These are phyloP conservation scores for Gambusia yucatana DNA, from an alignment of 2,797 vertebrate genomes.

Conservation along the genomic window DNA sequence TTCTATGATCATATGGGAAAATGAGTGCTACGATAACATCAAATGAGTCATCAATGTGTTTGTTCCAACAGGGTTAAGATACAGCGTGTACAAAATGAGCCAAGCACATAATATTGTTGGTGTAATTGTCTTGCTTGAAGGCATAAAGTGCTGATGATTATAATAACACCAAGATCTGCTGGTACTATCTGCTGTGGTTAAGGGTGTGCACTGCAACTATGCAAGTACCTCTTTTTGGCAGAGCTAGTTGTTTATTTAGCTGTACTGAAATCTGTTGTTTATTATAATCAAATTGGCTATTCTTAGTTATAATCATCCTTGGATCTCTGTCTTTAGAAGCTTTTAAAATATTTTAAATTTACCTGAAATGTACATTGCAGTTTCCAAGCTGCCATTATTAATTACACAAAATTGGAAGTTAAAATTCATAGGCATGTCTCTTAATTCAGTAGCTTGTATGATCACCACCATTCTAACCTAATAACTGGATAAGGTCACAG, in stretches of 20 bases:
- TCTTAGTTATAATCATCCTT: neutral
- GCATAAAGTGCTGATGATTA: neutral
- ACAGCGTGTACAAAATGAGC: constrained; percentile 23
- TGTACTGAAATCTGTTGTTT: neutral
- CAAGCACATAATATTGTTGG: neutral
- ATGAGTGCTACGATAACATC: neutral
- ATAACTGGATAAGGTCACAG: neutral
- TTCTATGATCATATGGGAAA: neutral
- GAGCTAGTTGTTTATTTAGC: neutral
- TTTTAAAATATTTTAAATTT: neutral
- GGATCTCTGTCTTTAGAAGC: neutral
- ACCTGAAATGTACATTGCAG: neutral
- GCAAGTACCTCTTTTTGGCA: neutral
- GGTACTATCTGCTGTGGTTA: neutral
- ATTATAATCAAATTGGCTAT: neutral
- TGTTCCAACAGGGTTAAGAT: constrained; percentile 1
- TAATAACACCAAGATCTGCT: neutral
- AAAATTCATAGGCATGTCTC: neutral
- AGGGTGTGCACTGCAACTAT: neutral
- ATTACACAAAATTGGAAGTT: neutral
- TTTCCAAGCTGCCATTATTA: neutral
- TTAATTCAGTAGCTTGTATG: neutral
- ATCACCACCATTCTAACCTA: neutral
- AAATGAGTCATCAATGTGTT: constrained; percentile 30
- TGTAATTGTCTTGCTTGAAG: constrained; percentile 7